Evolutionary conservation across 2,113 vertebrate genomes (phyloP), one percentile per base, ranked within the genome.

Genomic region (Rhinopomastus cyanomelas): DNA sequence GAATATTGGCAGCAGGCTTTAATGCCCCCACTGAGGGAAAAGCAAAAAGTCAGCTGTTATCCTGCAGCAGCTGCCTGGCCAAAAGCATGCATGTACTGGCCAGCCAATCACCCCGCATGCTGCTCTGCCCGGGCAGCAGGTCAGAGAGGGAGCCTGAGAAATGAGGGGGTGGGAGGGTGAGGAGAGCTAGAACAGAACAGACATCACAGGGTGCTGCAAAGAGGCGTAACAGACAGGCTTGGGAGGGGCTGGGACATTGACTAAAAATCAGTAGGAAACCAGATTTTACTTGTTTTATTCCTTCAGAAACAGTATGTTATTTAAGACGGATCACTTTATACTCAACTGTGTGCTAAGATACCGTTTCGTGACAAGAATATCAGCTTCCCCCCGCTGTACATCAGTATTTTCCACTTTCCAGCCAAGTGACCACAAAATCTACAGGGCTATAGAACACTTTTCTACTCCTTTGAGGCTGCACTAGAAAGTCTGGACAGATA

Each of bases 141-240:
- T 96, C 95, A 96, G 62, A 82, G 55, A 81, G 9, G 16, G 92
- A 87, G 94, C 92, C 95, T 96, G 95, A 89, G 95, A 96, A 96
- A 92, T 73, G 95, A 95, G 95, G 95, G 95, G 94, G 95, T 94
- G 95, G 94, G 78, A 95, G 75, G 71, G 87, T 1, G 32, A 89
- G 87, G 84, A 80, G 84, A 81, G 46, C 73, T 13, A 16, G 46
- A 62, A 81, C 62, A 42, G 60, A 39, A 84, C 27, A 81, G 42
- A 46, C 71, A 92, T 46, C 3, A 5, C 87, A 79, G 84, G 91
- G 67, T 59, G 78, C 94, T 44, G 36, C 5, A 1, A 49, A 90
- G 73, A 92, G 59, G 57, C 73, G 0, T 68, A 44, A 27, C 88
- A 64, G 64, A 32, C 83, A 79, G 73, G 49, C 81, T 66, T 85